Evolutionary conservation across 2,888 invertebrate genomes (phyloP).

Genomic region (Leucoma salicis): DNA sequence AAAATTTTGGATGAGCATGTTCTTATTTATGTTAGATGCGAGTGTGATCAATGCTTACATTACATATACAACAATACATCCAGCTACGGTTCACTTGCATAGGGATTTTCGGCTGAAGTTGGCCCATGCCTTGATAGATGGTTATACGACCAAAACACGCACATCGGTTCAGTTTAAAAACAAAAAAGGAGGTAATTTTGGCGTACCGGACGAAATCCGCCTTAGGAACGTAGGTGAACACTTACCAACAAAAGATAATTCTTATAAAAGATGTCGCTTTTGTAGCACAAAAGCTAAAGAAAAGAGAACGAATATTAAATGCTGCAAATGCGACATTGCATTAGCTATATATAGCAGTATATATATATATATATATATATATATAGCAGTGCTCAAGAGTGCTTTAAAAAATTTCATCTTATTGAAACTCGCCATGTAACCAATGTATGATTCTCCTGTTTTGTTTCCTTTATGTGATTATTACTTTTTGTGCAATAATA

Average conservation of each 20-base stretch:
- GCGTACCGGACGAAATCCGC: slow-evolving; percentile 40
- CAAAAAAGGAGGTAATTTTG: slow-evolving; percentile 19
- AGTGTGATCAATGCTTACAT: slow-evolving; percentile 15
- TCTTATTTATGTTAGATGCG: slow-evolving; percentile 4
- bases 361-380: no score
- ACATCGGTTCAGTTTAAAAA: slow-evolving; percentile 22
- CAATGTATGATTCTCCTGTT: no score
- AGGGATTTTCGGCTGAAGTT: background rate
- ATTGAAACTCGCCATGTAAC: no score
- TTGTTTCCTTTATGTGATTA: no score
- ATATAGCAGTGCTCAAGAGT: no score
- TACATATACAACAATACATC: slow-evolving; percentile 3
- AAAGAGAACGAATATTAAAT: slow-evolving; percentile 20
- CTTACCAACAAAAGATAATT: slow-evolving; percentile 32
- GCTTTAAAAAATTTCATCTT: no score
- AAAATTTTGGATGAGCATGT: slow-evolving; percentile 3
- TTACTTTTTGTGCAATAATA: no score
- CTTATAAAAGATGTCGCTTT: slow-evolving; percentile 40
- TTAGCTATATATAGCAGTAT: no score
- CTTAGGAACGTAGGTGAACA: slow-evolving; percentile 37
- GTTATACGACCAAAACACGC: slow-evolving; percentile 15
- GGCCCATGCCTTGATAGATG: background rate
- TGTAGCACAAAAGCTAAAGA: slow-evolving; percentile 34
- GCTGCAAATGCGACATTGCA: slow-evolving; percentile 8
- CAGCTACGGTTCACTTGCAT: slow-evolving; percentile 2